Evolutionary conservation across 2,797 vertebrate species (phyloP), one percentile per base, ranked within the genome.

Genomic region (Falco concolor): DNA sequence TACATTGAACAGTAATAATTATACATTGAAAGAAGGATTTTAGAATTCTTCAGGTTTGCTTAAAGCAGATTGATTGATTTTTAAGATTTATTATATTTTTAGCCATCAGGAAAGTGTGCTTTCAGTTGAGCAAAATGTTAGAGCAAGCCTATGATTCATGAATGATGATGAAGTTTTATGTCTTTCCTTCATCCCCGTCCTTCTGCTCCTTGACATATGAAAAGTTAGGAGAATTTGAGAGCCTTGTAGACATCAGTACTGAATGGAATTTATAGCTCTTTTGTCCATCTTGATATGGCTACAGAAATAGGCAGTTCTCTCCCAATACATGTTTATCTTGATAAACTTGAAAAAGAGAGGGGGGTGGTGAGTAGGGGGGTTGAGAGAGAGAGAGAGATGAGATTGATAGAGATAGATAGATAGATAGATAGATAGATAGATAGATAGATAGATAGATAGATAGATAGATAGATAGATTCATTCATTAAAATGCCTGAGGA

Each of bases 251-350:
- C 50, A 36, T 11, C n/a, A 52, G 1, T 21, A 6, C 34, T 40
- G 28, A 56, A 65, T 22, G 22, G 64, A 54, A 50, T 70, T 81
- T 70, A 76, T 45, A 53, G 38, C 12, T 70, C 30, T 65, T 54
- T 72, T 49, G 56, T 63, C 15, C 59, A 40, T 73, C 36, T 77
- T 77, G 42, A 44, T 61, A 47, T 16, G 13, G 53, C 24, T 70
- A 60, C 36, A 76, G 60, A 72, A 70, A 49, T 42, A 64, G 28
- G 28, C 38, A 63, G 6, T 61, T 84, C 18, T 79, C 9, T 70
- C 30, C 32, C 1, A 1, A 23, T 57, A n/a, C 0, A 0, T 56
- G 12, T 40, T 79, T 83, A 13, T 56, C 30, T 73, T 63, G 16
- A 38, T 54, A 63, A 69, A 40, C 5, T 57, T 82, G 56, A 13